Base-by-base conservation (phyloP, 2,888 invertebrate genomes). In the Chelonus formosanus region DNA sequence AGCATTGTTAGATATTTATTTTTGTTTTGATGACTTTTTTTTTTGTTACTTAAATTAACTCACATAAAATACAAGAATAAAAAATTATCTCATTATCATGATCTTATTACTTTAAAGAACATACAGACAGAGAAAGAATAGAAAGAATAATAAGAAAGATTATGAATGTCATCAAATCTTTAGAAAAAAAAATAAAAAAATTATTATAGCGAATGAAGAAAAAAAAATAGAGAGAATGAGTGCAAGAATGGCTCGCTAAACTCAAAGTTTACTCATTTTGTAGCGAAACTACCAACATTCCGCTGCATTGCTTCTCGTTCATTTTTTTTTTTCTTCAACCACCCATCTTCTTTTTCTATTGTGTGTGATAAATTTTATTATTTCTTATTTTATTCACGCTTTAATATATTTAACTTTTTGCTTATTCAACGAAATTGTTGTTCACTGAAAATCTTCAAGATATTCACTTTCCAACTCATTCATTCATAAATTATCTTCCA, bases 191-290 rank as follows among this genome's bases (percentile, higher is more conserved):
- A 40, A 47, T 56, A 6, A 5, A 43, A 44, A 57, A n/a, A 56
- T 6, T 43, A 36, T n/a, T 10, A 48, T 5, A 45, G 35, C 8
- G 4, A 32, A 52, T 20, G 20, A 20, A 20, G 20, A 57, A 50
- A 52, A 57, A 35, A 57, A 34, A 47, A 44, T 6, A 20, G 36
- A n/a, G 40, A 34, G 40, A 57, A 57, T 31, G 43, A n/a, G 57
- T 44, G 34, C 31, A 65, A 53, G 47, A 59, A 59, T 10, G 47
- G 35, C 59, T 59, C 63, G 61, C 70, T 71, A 36, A 65, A 52
- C 71, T 71, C 58, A 50, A 70, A 71, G 72, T 71, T 72, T 72
- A 68, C 65, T 59, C 65, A 71, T 72, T 70, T 71, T 62, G 63
- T 63, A 50, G 55, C 20, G 54, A 50, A 57, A 63, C 63, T 59